Percentiles rank a stretch among this genome's conserved stretches.
phyloP scores from a whole-genome alignment of 1,140 invertebrate species.

The Drosophila orosa region DNA sequence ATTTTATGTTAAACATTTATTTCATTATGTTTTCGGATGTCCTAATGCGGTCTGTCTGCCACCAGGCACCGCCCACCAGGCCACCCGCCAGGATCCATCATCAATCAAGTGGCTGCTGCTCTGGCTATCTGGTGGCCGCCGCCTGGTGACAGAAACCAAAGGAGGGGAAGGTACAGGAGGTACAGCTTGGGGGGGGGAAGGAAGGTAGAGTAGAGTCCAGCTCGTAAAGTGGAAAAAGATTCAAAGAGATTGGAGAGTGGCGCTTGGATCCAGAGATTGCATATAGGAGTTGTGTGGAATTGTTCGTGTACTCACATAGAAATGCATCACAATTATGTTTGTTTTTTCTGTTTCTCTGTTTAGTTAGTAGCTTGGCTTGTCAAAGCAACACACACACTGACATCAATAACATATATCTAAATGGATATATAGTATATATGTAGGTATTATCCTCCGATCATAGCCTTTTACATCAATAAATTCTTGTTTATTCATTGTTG shows the following conservation, averaged over 20 bases:
- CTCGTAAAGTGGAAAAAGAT: slow-evolving; percentile 35
- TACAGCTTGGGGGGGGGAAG: background rate
- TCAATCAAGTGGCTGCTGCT: slow-evolving; percentile 52
- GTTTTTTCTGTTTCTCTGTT: slow-evolving; percentile 22
- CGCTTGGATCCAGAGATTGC: background rate
- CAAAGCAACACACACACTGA: slow-evolving; percentile 38
- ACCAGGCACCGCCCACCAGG: slow-evolving; percentile 10
- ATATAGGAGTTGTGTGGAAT: slow-evolving; percentile 5
- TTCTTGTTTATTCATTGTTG: slow-evolving; percentile 27
- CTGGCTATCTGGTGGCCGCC: slow-evolving; percentile 2
- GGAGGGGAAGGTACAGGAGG: background rate
- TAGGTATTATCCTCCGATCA: background rate
- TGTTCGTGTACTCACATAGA: slow-evolving; percentile 46
- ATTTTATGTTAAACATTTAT: slow-evolving; percentile 73
- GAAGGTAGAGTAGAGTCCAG: slow-evolving; percentile 34
- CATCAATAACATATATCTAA: slow-evolving; percentile 21
- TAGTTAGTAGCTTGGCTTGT: slow-evolving; percentile 22
- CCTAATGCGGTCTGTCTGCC: slow-evolving; percentile 40
- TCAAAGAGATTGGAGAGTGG: background rate
- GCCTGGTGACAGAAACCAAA: slow-evolving; percentile 14
- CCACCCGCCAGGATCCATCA: slow-evolving; percentile 38
- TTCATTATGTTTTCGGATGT: slow-evolving; percentile 56
- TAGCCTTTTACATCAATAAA: slow-evolving; percentile 35
- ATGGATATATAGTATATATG: background rate
- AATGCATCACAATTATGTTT: slow-evolving; percentile 70